phyloP scores from a whole-genome alignment of 2,113 vertebrate genomes.

The Corvus cornix region DNA sequence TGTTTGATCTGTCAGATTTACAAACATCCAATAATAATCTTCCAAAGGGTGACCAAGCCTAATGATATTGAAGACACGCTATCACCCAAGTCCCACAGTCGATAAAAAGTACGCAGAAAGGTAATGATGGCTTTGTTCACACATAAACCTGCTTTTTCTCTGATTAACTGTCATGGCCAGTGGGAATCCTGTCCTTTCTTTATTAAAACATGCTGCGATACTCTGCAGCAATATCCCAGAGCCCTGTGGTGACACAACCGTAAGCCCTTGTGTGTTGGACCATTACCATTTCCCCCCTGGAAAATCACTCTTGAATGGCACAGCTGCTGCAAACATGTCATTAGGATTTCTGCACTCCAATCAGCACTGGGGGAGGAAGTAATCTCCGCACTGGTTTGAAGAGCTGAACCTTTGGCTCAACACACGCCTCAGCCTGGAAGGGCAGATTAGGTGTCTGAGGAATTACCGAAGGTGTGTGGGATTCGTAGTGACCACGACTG shows the following conservation, averaged over 20 bases:
- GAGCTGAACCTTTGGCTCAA: constrained; percentile 45
- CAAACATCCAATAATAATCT: background rate
- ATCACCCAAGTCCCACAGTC: constrained; percentile 9
- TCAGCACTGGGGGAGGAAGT: constrained; percentile 46
- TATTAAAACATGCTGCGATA: constrained; percentile 62
- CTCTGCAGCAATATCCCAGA: constrained; percentile 59
- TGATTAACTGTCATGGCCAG: constrained; percentile 59
- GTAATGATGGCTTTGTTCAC: constrained; percentile 64
- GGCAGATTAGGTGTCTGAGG: constrained; percentile 64
- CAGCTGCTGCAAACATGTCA: constrained; percentile 62
- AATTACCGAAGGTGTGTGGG: constrained; percentile 53
- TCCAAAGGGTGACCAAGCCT: background rate
- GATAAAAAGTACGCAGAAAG: background rate
- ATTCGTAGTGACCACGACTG: constrained; percentile 28
- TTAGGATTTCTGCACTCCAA: constrained; percentile 58
- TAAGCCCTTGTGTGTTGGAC: constrained; percentile 47
- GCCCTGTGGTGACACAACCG: constrained; percentile 46
- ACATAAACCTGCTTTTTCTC: constrained; percentile 57
- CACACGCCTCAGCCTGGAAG: constrained; percentile 32
- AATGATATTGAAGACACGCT: background rate
- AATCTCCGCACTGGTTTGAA: background rate
- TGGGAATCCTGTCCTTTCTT: constrained; percentile 54
- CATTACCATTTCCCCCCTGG: constrained; percentile 60
- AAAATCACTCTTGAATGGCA: constrained; percentile 61
- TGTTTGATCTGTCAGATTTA: background rate